Percentiles rank a stretch among this genome's conserved stretches.
phyloP scores from a whole-genome alignment of 2,113 vertebrate species.

The Odontophorus gujanensis region DNA sequence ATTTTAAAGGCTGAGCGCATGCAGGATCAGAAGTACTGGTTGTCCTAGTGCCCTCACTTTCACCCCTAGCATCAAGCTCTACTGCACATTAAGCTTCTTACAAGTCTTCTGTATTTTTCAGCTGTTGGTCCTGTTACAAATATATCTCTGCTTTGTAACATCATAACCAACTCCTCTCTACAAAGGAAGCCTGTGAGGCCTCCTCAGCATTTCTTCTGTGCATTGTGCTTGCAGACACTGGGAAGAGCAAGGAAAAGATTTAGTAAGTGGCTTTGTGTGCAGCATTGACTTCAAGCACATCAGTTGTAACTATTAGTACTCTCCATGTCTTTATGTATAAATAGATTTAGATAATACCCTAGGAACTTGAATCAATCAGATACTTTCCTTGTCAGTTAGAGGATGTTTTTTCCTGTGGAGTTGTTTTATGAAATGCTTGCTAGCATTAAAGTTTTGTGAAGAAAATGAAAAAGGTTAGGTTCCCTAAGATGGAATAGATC shows the following conservation, averaged over 20 bases:
- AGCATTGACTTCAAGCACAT: background rate
- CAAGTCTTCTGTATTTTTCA: slow-evolving; percentile 42
- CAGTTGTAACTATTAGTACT: background rate
- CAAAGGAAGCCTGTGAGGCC: background rate
- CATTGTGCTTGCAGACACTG: background rate
- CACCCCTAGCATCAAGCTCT: slow-evolving; percentile 54
- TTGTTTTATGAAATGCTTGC: background rate
- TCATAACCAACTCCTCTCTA: background rate
- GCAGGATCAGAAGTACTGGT: slow-evolving; percentile 10
- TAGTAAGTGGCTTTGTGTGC: background rate
- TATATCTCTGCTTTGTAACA: background rate
- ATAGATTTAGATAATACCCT: background rate
- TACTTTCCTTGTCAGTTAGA: background rate
- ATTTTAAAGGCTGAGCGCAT: background rate
- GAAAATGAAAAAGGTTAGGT: background rate
- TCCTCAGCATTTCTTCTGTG: background rate
- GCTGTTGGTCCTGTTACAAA: slow-evolving; percentile 34
- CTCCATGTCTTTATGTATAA: background rate
- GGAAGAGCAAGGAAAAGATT: background rate
- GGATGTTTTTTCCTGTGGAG: background rate
- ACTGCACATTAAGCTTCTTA: slow-evolving; percentile 65
- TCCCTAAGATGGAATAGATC: background rate
- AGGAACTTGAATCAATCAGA: background rate
- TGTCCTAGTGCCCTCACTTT: slow-evolving; percentile 65
- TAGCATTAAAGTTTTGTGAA: background rate